Evolutionary conservation across 53 echinoderm and acorn worm genomes (phyloP), one percentile per base, ranked within the genome.

Genomic region (Echinometra lucunter): DNA sequence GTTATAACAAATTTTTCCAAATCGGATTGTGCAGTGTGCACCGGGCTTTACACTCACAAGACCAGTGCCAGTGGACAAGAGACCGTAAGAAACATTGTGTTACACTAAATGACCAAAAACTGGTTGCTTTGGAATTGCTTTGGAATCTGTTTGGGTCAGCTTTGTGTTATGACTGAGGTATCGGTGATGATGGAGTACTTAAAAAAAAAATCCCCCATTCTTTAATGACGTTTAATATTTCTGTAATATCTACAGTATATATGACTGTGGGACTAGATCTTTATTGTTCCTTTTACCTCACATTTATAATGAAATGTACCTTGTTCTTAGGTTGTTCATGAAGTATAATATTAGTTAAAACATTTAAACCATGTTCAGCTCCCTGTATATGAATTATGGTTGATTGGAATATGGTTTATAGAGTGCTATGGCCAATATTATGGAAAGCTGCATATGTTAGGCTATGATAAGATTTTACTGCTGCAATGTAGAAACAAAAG

Each of bases 401-500:
- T 21, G 25, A 66, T 74, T n/a, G n/a, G n/a, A n/a, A 35, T 72
- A 34, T 23, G 19, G 7, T 78, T 13, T 42, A 42, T 38, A 78
- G 42, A 78, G 38, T 78, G 42, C 42, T 19, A 19, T 19, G 19
- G 78, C 42, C 42, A 35, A 78, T 78, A 78, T 19, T 21, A 40
- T 40, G 17, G 40, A 78, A 78, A 38, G 78, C 78, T 78, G 78
- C 78, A 78, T 78, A 40, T 42, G 72, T 34, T 34, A 30, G 72
- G 32, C 34, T 35, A 16, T 40, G 42, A 17, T 78, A 30, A 78
- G 23, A 78, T 42, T 78, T 40, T 78, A 78, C 42, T 23, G 78
- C 78, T 78, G 78, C 78, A 78, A 78, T 78, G 78, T 38, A 78
- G 21, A 78, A 17, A 78, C 38, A 42, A 42, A n/a, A 40, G 42